Conservation (phyloP, 2,113 vertebrate species). For the Cynocephalus volans region DNA sequence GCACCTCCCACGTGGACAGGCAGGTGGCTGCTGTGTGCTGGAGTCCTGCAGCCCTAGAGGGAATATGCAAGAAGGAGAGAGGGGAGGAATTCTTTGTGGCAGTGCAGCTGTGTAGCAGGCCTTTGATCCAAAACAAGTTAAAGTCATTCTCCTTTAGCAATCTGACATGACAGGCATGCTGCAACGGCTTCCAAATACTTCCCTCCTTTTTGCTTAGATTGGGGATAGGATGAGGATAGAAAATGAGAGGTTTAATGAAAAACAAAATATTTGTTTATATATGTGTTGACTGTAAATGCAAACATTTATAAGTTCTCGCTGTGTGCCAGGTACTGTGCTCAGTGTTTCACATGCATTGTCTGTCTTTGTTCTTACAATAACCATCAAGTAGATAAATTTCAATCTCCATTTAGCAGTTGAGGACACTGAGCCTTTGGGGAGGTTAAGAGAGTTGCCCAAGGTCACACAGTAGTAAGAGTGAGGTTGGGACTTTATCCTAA, state of each 20-base stretch:
- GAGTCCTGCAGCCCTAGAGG: background rate
- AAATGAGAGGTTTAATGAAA: background rate
- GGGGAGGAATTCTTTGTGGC: background rate
- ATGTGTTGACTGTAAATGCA: background rate
- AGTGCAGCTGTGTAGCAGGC: background rate
- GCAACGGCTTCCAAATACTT: background rate
- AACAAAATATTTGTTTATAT: background rate
- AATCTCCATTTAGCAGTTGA: background rate
- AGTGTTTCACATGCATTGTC: background rate
- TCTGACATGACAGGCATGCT: background rate
- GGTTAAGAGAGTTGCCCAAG: conserved; percentile 3
- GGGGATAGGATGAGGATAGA: background rate
- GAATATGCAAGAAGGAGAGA: background rate
- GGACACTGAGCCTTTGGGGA: background rate
- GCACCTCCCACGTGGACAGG: background rate
- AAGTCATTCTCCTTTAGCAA: background rate
- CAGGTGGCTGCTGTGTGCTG: background rate
- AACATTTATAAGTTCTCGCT: background rate
- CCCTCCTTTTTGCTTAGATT: background rate
- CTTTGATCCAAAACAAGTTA: background rate
- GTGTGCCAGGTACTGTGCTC: background rate
- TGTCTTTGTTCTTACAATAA: background rate
- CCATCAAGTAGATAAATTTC: background rate
- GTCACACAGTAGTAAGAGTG: background rate
- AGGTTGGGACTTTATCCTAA: background rate